Conservation (phyloP, 2,797 vertebrate species). For the Ctenochaetus hawaiiensis region DNA sequence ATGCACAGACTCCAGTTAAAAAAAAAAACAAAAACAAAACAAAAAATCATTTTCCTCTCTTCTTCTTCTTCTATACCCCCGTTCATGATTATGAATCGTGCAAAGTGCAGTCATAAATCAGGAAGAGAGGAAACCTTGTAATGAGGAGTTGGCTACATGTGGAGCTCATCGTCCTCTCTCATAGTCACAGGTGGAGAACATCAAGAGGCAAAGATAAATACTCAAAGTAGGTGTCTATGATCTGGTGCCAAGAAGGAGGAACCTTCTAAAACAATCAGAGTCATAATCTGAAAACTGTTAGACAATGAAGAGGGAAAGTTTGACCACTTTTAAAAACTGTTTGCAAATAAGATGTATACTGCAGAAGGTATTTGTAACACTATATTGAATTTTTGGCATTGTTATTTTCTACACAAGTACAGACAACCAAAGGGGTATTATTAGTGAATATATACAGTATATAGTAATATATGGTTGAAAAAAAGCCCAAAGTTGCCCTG, state of each 20-base stretch:
- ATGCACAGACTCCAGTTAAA: constrained; percentile 50
- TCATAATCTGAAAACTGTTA: constrained; percentile 63
- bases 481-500: constrained; percentile 49
- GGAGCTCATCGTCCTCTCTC: constrained; percentile 41
- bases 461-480: constrained; percentile 39
- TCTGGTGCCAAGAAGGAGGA: constrained; percentile 69
- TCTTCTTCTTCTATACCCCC: constrained; percentile 14
- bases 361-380: constrained; percentile 1
- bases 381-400: constrained; percentile 6
- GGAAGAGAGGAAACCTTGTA: constrained; percentile 51
- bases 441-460: constrained; percentile 9
- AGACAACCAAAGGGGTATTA: constrained; percentile 21
- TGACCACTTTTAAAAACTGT: constrained; percentile 12
- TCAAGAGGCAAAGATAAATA: constrained; percentile 72
- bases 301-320: constrained; percentile 50
- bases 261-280: constrained; percentile 60
- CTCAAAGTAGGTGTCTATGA: constrained; percentile 59
- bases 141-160: constrained; percentile 51
- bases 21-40: constrained; percentile 59
- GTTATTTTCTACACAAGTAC: constrained; percentile 3
- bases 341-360: constrained; percentile 8
- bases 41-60: constrained; percentile 45
- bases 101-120: constrained; percentile 59
- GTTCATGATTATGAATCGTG: constrained; percentile 20
- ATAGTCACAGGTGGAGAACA: constrained; percentile 65